Evolutionary conservation across 2,797 vertebrate genomes (phyloP), one percentile per base, ranked within the genome.

Genomic region (Enteromius unitaeniatus): DNA sequence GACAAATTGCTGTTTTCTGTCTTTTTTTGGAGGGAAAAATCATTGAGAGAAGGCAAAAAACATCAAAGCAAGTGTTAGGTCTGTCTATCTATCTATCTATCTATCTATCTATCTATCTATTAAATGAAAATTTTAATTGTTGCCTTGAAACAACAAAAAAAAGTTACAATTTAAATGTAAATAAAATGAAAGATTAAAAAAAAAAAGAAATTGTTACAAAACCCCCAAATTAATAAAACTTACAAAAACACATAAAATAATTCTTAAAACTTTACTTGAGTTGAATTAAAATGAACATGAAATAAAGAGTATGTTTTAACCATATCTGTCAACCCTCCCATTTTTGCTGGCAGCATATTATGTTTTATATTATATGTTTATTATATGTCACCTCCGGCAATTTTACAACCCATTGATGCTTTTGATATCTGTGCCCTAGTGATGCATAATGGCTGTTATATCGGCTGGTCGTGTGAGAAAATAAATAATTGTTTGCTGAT

Each of bases 1-100:
- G 74, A 78, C 42, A 49, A 78, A 83, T 78, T 64, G 67, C 67
- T n/a, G n/a, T 77, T 69, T 64, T 49, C 13, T 81, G 13, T 37
- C 3, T 65, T 21, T 23, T 49, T 5, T 26, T 17, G 4, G 0
- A 31, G 8, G 1, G 58, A 51, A 65, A 75, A 72, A 72, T 42
- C 14, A 62, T 45, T 19, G 5, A 42, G 14, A 19, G n/a, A 45
- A 42, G 55, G 37, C n/a, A 21, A 26, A 64, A 64, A 37, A 37
- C 1, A 4, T 62, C 21, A 31, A 81, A 2, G 62, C 6, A 19
- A 19, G 26, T 42, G 45, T 70, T 45, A 62, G 14, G 3, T 19
- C 6, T 51, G 7, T 51, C 17, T 51, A 37, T 37, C 34, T 37
- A 6, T 37, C 34, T 37, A 37, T 37, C 34, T 37, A 37, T 37